Evolutionary conservation across 2,888 invertebrate species (phyloP).

Genomic region (Trichogramma evanescens): DNA sequence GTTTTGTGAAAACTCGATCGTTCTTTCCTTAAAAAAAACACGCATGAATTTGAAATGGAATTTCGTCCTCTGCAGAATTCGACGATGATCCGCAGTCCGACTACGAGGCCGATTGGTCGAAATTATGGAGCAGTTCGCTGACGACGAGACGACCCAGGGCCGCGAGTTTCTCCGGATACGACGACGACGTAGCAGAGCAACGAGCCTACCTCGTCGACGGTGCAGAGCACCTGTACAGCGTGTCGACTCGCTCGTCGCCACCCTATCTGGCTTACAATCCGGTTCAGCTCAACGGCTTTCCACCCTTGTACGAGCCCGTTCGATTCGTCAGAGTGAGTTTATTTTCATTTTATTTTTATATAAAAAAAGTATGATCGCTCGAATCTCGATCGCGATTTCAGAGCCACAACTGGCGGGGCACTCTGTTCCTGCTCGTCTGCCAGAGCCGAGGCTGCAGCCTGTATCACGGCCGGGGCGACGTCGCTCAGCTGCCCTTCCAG

Average conservation of each 20-base stretch:
- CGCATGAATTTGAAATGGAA: background rate
- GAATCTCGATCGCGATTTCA: background rate
- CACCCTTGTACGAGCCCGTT: background rate
- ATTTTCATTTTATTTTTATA: background rate
- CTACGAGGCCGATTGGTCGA: background rate
- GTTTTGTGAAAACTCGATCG: background rate
- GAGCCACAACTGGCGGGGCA: conserved; percentile 1
- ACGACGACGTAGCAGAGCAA: background rate
- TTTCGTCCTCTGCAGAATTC: background rate
- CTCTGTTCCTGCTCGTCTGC: conserved; percentile 1
- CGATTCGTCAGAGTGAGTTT: conserved; percentile 8
- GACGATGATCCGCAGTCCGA: too few relatives aligned
- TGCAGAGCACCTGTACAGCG: background rate
- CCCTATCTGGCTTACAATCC: too few relatives aligned
- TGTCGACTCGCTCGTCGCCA: too few relatives aligned
- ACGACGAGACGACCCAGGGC: background rate
- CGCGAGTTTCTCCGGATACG: background rate
- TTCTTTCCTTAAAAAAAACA: background rate
- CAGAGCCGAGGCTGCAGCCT: background rate
- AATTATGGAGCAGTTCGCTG: conserved; percentile 4
- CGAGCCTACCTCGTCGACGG: background rate
- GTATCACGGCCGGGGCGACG: background rate
- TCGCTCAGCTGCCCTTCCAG: background rate
- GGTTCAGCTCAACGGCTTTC: background rate
- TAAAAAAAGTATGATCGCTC: background rate